These are phyloP conservation scores for Sternarchorhynchus goeldii DNA, from an alignment of 2,797 vertebrate genomes.

Conservation along the genomic window DNA sequence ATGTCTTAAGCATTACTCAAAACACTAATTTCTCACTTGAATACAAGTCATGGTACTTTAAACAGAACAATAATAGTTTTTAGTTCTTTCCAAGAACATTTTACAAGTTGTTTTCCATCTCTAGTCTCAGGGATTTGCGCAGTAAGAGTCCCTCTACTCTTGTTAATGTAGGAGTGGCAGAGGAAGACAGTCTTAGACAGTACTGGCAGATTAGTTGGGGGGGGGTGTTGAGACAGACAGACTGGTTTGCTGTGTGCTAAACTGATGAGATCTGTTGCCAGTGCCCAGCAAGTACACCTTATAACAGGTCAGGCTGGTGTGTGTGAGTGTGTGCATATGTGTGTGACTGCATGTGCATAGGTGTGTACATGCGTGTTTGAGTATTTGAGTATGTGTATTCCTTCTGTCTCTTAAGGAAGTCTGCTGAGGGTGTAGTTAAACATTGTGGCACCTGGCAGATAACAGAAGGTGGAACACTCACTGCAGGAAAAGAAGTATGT, in stretches of 20 bases:
- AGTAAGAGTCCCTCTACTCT: background rate
- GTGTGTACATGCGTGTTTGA: conserved; percentile 35
- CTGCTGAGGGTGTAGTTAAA: conserved; percentile 58
- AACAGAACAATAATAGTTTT: too few relatives aligned
- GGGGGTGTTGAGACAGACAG: conserved; percentile 48
- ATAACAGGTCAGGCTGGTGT: background rate
- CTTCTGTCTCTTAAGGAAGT: conserved; percentile 57
- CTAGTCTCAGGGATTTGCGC: background rate
- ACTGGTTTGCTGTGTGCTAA: conserved; percentile 56
- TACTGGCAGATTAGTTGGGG: conserved; percentile 36
- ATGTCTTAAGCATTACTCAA: too few relatives aligned
- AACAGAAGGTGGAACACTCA: conserved; percentile 42
- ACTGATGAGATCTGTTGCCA: conserved; percentile 7
- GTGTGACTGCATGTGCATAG: conserved; percentile 59
- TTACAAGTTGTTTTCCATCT: background rate
- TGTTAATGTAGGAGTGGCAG: background rate
- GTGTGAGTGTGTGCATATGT: conserved; percentile 50
- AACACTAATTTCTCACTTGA: too few relatives aligned
- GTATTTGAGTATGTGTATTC: conserved; percentile 44
- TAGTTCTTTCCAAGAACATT: too few relatives aligned
- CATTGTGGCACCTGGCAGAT: conserved; percentile 43
- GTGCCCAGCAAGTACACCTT: conserved; percentile 5
- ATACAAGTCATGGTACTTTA: too few relatives aligned
- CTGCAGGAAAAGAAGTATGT: background rate
- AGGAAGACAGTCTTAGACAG: background rate